Evolutionary conservation across 2,888 invertebrate species (phyloP).

Genomic region (Slavum lentiscoides): DNA sequence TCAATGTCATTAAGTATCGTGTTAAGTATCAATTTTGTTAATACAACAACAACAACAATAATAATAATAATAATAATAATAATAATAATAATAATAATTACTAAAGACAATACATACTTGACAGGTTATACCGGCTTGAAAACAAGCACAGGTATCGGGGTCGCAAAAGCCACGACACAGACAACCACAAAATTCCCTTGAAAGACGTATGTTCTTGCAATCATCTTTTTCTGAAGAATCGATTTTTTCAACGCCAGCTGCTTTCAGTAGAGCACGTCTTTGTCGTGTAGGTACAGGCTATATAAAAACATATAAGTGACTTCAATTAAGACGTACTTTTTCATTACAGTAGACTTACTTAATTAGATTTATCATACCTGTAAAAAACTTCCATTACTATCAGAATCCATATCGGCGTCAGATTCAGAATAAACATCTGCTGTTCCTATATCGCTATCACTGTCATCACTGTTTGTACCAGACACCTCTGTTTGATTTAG

Average conservation of each 20-base stretch:
- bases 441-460: constrained; percentile 81
- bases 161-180: constrained; percentile 91
- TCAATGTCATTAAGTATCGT: too few species aligned
- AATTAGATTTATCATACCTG: constrained; percentile 57
- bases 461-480: constrained; percentile 69
- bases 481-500: constrained; percentile 53
- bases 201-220: constrained; percentile 87
- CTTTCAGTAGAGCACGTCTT: constrained; percentile 80
- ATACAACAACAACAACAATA: too few species aligned
- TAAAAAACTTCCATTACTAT: constrained; percentile 80
- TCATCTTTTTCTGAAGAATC: constrained; percentile 92
- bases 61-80: too few species aligned
- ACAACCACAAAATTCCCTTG: constrained; percentile 92
- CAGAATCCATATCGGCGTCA: constrained; percentile 82
- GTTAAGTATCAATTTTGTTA: neutral
- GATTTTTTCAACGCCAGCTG: constrained; percentile 92
- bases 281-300: constrained; percentile 92
- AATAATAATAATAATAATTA: constrained; percentile 3
- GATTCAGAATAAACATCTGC: constrained; percentile 84
- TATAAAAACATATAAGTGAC: neutral
- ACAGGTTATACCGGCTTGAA: constrained; percentile 93
- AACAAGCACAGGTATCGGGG: constrained; percentile 93
- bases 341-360: neutral
- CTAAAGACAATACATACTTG: constrained; percentile 65
- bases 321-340: neutral